phyloP scores from a whole-genome alignment of 2,113 vertebrate species.

The Helogale parvula region DNA sequence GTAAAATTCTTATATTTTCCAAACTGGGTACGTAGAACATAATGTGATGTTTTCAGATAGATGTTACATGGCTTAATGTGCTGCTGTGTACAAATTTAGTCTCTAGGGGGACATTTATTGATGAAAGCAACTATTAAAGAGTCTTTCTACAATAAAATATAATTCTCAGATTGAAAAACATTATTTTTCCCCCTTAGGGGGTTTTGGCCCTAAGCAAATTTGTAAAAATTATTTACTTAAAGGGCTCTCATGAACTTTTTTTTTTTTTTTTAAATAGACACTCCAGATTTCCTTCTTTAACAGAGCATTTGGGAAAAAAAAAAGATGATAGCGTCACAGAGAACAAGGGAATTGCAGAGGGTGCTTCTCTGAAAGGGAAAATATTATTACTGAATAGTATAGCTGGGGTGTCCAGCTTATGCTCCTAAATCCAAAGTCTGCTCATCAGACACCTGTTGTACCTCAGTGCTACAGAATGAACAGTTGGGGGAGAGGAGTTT shows the following conservation, averaged over 20 bases:
- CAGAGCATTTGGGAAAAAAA: not conserved
- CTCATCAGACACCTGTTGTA: not conserved
- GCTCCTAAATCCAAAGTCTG: not conserved
- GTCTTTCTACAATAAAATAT: slow-evolving; percentile 1
- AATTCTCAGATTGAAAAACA: not conserved
- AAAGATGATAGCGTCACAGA: not conserved
- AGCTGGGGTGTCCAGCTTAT: not conserved
- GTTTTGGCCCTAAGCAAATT: not conserved
- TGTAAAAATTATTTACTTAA: not conserved
- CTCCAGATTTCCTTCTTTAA: not conserved
- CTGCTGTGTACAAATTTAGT: not conserved
- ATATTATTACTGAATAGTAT: not conserved
- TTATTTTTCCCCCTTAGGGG: not conserved
- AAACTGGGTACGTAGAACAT: not conserved
- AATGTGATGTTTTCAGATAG: not conserved
- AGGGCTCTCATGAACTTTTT: not conserved
- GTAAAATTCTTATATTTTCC: slow-evolving; percentile 11
- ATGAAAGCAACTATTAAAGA: slow-evolving; percentile 3
- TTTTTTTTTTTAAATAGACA: not conserved
- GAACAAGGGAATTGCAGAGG: not conserved
- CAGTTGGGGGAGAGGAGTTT: not conserved
- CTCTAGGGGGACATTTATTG: not conserved
- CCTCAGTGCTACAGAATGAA: not conserved
- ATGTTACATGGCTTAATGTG: not conserved
- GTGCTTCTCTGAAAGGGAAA: not conserved